phyloP scores from a whole-genome alignment of 2,113 vertebrate genomes.

The Speoplatyrhinus poulsoni region DNA sequence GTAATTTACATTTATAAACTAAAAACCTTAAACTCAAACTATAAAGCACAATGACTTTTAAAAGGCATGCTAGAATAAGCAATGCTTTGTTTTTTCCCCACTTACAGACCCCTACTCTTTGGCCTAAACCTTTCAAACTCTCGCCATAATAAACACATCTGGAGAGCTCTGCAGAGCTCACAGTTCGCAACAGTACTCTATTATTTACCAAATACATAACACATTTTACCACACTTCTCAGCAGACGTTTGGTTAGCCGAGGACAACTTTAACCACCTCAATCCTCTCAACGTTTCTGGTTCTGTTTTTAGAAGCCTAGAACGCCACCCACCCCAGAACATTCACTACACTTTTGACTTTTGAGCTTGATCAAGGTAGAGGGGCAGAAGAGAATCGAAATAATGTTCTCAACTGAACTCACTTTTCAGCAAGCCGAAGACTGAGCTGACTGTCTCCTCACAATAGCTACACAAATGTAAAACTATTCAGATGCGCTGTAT shows the following conservation, averaged over 20 bases:
- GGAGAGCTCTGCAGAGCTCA: not conserved
- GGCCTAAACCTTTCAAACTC: not conserved
- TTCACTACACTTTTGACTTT: slow-evolving; percentile 8
- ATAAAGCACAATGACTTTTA: not conserved
- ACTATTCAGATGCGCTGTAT: not conserved
- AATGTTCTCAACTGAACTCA: slow-evolving; percentile 1
- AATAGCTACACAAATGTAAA: slow-evolving; percentile 24
- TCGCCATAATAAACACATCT: slow-evolving; percentile 23
- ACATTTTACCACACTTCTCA: slow-evolving; percentile 21
- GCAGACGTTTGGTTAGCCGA: slow-evolving; percentile 26
- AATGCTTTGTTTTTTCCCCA: not conserved
- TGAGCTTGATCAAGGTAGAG: slow-evolving; percentile 2
- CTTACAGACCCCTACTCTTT: not conserved
- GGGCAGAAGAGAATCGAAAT: not conserved
- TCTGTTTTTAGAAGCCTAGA: slow-evolving; percentile 60
- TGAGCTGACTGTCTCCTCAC: slow-evolving; percentile 13
- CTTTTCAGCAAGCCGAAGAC: slow-evolving; percentile 39
- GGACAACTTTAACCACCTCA: slow-evolving; percentile 43
- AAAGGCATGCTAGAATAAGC: slow-evolving; percentile 10
- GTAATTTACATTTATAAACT: slow-evolving; percentile 20
- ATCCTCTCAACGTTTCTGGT: slow-evolving; percentile 32
- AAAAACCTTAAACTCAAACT: slow-evolving; percentile 24
- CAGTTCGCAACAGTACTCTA: not conserved
- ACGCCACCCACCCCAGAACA: slow-evolving; percentile 14
- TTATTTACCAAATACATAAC: slow-evolving; percentile 39